phyloP scores from a whole-genome alignment of 2,888 invertebrate species.

The Orthosia incerta region DNA sequence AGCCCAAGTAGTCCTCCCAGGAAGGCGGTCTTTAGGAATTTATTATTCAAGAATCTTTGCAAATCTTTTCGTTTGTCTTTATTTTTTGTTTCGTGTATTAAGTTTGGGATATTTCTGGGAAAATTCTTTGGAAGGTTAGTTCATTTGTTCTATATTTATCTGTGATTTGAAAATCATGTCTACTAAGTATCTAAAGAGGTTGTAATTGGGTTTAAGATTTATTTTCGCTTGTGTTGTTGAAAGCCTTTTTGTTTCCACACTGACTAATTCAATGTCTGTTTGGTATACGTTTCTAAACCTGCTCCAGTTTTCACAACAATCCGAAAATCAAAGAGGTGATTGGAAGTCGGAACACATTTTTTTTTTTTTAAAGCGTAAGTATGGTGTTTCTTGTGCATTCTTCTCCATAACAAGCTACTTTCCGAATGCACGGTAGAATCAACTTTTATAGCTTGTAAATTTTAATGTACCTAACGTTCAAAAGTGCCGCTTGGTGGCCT shows the following conservation, averaged over 20 bases:
- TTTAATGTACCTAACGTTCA: too few species aligned
- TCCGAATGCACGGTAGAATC: too few species aligned
- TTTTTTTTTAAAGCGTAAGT: too few species aligned
- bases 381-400: too few species aligned
- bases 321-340: constrained; percentile 21
- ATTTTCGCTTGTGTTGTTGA: not conserved
- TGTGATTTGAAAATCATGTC: constrained; percentile 2
- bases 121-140: constrained; percentile 6
- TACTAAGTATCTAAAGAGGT: too few species aligned
- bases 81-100: constrained; percentile 40
- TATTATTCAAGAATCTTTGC: constrained; percentile 48
- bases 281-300: not conserved
- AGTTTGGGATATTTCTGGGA: not conserved
- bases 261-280: not conserved
- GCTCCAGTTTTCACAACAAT: constrained; percentile 8
- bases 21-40: constrained; percentile 39
- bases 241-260: not conserved
- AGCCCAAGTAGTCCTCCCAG: constrained; percentile 14
- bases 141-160: not conserved
- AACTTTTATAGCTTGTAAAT: too few species aligned
- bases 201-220: not conserved
- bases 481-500: too few species aligned
- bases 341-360: constrained; percentile 1
- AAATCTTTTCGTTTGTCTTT: constrained; percentile 41
- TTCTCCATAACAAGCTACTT: too few species aligned